Conservation (phyloP, 2,113 vertebrate species). For the Aepyceros melampus region DNA sequence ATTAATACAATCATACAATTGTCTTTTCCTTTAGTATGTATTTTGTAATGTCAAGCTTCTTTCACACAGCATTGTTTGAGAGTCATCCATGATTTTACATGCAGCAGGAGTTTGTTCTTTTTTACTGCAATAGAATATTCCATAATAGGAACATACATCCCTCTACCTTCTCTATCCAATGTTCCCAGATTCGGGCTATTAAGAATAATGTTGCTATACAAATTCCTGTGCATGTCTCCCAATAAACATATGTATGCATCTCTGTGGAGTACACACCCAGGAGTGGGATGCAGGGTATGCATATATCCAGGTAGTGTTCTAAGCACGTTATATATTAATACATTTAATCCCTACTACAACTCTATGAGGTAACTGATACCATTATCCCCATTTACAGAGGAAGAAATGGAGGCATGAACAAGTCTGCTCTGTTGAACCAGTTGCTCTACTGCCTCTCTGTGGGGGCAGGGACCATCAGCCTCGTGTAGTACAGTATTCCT, state of each 20-base stretch:
- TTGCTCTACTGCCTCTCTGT: not conserved
- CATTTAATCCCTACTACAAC: not conserved
- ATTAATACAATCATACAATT: not conserved
- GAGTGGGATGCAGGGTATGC: not conserved
- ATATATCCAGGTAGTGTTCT: not conserved
- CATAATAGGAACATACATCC: not conserved
- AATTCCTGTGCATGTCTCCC: not conserved
- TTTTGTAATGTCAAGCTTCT: not conserved
- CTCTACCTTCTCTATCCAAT: not conserved
- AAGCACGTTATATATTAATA: not conserved
- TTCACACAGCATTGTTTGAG: not conserved
- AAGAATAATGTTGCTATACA: not conserved
- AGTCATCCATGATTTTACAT: not conserved
- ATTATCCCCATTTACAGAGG: not conserved
- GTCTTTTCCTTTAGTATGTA: not conserved
- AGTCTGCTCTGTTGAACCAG: not conserved
- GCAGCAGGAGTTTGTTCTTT: not conserved
- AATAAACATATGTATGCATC: not conserved
- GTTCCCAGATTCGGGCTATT: not conserved
- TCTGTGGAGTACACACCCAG: not conserved
- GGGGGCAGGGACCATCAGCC: not conserved
- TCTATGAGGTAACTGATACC: too few species aligned
- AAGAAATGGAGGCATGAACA: not conserved
- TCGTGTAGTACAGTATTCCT: not conserved
- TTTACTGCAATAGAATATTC: not conserved